A percentile compares a stretch with the other conserved stretches of the same genome.
These are phyloP conservation scores for Phymatocera aterrima DNA, from an alignment of 2,888 invertebrate species.

Conservation along the genomic window DNA sequence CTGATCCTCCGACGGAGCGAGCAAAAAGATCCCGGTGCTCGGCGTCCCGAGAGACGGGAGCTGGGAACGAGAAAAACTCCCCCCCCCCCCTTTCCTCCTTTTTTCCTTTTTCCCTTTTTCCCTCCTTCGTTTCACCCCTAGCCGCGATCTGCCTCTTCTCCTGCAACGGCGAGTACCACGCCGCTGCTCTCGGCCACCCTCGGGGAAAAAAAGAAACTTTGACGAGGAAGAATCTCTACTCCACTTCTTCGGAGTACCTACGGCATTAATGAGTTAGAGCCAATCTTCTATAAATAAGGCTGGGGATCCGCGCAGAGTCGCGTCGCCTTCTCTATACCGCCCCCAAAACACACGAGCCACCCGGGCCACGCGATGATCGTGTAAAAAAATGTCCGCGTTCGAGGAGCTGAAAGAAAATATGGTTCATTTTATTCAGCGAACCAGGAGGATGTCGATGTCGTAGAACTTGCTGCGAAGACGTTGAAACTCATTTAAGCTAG, in stretches of 20 bases:
- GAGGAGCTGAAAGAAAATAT: no score
- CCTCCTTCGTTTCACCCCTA: constrained; percentile 14
- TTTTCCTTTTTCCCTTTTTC: no score
- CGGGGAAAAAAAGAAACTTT: constrained; percentile 67
- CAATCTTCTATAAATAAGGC: constrained; percentile 52
- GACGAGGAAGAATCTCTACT: constrained; percentile 65
- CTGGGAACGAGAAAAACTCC: constrained; percentile 63
- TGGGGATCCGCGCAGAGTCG: not conserved
- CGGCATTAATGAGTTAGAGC: constrained; percentile 54
- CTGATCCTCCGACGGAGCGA: constrained; percentile 74
- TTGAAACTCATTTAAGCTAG: not conserved
- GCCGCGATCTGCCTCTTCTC: constrained; percentile 1
- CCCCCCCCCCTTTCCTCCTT: no score
- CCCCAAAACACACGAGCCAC: constrained; percentile 14
- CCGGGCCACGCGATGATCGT: not conserved
- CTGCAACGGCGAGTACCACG: constrained; percentile 16
- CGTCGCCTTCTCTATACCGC: not conserved
- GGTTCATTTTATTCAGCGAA: no score
- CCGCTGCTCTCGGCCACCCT: constrained; percentile 48
- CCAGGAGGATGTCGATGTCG: no score
- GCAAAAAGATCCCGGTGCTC: constrained; percentile 73
- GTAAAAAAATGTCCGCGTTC: no score
- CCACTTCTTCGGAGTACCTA: constrained; percentile 45
- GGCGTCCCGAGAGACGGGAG: constrained; percentile 72
- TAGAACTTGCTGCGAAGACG: not conserved